Conservation (phyloP, 2,888 invertebrate species). For the Nephrotoma guestfalica region DNA sequence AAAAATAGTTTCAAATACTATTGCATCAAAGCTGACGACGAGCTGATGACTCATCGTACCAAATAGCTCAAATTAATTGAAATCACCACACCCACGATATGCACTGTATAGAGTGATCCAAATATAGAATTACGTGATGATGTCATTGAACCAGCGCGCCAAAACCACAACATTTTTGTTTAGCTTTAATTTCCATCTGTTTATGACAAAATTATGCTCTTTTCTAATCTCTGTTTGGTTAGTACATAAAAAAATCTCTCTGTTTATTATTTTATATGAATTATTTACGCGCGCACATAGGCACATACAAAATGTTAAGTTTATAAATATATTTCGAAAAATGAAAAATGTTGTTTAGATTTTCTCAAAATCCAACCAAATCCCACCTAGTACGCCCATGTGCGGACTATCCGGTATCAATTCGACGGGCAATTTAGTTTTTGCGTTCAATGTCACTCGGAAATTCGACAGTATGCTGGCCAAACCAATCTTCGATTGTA, state of each 20-base stretch:
- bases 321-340: not conserved
- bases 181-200: not conserved
- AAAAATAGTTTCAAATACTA: too few relatives aligned
- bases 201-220: not conserved
- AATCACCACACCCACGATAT: not conserved
- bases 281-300: not conserved
- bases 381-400: not conserved
- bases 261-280: not conserved
- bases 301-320: not conserved
- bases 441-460: constrained; percentile 15
- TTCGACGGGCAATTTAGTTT: constrained; percentile 9
- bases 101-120: not conserved
- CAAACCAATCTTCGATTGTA: constrained; percentile 8
- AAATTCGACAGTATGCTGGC: constrained; percentile 6
- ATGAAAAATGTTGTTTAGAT: not conserved
- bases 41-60: not conserved
- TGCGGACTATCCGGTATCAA: not conserved
- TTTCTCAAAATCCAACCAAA: constrained; percentile 7
- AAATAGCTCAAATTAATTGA: too few relatives aligned
- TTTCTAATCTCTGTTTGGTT: not conserved
- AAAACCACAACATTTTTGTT: not conserved
- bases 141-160: not conserved
- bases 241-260: not conserved
- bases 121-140: not conserved
- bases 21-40: not conserved